These are phyloP conservation scores for Sardina pilchardus DNA, from an alignment of 2,113 vertebrate genomes.

Conservation along the genomic window DNA sequence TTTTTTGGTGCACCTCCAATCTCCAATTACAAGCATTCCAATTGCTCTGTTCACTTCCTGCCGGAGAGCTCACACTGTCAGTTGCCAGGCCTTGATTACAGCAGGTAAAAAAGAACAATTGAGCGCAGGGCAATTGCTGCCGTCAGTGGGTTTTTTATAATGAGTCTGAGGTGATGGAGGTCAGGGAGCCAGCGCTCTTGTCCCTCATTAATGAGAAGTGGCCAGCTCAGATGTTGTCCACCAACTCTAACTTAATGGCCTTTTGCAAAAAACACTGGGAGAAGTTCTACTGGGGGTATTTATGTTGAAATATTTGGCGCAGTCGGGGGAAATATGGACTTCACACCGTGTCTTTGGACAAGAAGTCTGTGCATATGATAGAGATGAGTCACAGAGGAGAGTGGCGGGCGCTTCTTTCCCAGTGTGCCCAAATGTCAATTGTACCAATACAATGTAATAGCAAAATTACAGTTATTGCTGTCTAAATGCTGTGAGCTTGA, in stretches of 20 bases:
- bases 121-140: conserved; percentile 47
- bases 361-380: background rate
- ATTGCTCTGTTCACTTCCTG: conserved; percentile 30
- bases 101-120: conserved; percentile 54
- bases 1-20: conserved; percentile 41
- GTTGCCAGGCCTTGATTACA: conserved; percentile 61
- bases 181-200: conserved; percentile 59
- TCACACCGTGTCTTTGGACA: background rate
- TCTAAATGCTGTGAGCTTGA: background rate
- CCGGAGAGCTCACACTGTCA: conserved; percentile 51
- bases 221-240: conserved; percentile 64
- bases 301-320: background rate
- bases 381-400: background rate
- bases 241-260: conserved; percentile 60
- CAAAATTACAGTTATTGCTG: background rate
- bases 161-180: conserved; percentile 61
- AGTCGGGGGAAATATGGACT: background rate
- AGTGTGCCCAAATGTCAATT: background rate
- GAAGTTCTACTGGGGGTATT: background rate
- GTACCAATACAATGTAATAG: conserved; percentile 1
- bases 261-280: background rate
- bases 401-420: background rate
- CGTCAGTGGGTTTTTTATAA: conserved; percentile 63
- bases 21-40: conserved; percentile 48
- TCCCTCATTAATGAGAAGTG: conserved; percentile 64